Evolutionary conservation across 2,888 invertebrate genomes (phyloP).

Genomic region (Muschampia plurimacula): DNA sequence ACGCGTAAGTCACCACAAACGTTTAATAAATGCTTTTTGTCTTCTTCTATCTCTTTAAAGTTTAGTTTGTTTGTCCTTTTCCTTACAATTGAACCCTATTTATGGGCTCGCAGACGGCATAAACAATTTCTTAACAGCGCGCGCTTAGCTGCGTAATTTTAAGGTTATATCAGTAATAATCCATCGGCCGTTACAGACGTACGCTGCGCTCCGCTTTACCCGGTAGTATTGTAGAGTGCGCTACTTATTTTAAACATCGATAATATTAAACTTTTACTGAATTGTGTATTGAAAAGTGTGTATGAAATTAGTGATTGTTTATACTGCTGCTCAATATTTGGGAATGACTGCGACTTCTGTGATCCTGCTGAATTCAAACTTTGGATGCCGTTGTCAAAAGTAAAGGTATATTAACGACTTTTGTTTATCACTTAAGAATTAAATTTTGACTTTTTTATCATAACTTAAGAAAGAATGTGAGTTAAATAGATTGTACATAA

Average conservation of each 20-base stretch:
- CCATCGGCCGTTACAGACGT: constrained; percentile 70
- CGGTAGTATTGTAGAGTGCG: constrained; percentile 23
- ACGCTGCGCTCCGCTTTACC: constrained; percentile 42
- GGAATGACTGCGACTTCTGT: constrained; percentile 24
- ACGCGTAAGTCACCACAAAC: constrained; percentile 30
- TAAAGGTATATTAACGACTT: constrained; percentile 37
- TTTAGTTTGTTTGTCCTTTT: constrained; percentile 22
- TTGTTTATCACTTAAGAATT: constrained; percentile 20
- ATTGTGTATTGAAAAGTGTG: constrained; percentile 10
- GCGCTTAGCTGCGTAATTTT: constrained; percentile 70
- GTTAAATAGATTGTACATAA: background rate
- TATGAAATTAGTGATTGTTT: constrained; percentile 2
- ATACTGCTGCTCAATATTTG: constrained; percentile 9
- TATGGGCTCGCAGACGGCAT: constrained; percentile 59
- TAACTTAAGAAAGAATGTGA: background rate
- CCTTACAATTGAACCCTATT: constrained; percentile 74
- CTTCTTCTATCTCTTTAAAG: constrained; percentile 16
- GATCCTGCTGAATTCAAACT: constrained; percentile 29
- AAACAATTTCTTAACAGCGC: constrained; percentile 77
- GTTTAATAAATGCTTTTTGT: constrained; percentile 32
- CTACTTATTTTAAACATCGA: background rate
- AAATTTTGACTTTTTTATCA: background rate
- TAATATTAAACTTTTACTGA: constrained; percentile 4
- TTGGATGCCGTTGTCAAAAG: constrained; percentile 16
- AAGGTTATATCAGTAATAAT: constrained; percentile 84